Percentiles rank a stretch among this genome's conserved stretches.
phyloP scores from a whole-genome alignment of 1,140 invertebrate genomes.

The Bombus confusus region DNA sequence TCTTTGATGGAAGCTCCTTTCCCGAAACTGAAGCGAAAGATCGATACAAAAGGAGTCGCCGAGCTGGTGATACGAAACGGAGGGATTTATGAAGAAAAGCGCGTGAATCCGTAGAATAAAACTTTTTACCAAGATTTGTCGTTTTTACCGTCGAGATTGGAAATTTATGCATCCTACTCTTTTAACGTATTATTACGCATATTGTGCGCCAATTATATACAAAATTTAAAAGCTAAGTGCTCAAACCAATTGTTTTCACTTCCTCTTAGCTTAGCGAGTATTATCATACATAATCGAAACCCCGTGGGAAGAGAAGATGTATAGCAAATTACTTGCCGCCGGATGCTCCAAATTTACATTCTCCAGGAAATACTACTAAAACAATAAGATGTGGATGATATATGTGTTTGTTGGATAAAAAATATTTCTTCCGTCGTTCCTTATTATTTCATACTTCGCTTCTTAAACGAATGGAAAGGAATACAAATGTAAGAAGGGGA shows the following conservation, averaged over 20 bases:
- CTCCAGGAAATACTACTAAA: background rate
- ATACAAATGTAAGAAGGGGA: background rate
- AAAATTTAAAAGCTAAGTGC: background rate
- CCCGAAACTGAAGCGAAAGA: background rate
- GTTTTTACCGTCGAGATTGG: no score
- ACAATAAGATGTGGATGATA: background rate
- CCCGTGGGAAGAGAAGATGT: background rate
- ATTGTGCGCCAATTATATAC: background rate
- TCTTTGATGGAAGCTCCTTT: background rate
- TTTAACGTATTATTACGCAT: background rate
- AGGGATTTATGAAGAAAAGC: background rate
- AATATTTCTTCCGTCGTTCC: background rate
- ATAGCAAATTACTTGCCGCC: background rate
- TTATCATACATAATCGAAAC: background rate
- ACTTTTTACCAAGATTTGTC: background rate
- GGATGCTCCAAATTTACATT: background rate
- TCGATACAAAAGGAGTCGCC: background rate
- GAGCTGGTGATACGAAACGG: background rate
- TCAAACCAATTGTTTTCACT: background rate
- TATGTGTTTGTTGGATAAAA: background rate
- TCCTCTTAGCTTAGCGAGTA: background rate
- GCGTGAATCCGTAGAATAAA: background rate
- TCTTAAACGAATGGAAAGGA: background rate
- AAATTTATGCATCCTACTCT: background rate
- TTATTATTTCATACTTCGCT: no score